Evolutionary conservation across 2,113 vertebrate genomes (phyloP).

Genomic region (Echinops telfairi): DNA sequence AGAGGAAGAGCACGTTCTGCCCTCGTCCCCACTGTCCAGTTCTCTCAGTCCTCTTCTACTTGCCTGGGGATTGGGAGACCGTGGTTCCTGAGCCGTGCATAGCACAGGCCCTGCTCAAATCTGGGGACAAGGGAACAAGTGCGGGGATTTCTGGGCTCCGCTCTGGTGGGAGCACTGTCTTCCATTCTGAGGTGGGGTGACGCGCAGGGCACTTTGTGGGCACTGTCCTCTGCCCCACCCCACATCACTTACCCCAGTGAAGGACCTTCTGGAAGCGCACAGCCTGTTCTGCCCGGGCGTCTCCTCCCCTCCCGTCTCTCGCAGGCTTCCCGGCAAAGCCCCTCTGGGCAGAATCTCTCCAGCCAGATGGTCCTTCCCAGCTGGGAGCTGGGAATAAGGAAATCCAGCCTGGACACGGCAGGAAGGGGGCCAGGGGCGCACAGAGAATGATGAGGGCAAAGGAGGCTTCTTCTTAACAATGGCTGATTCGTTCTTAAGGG

Average conservation of each 20-base stretch:
- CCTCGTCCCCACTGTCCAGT: not conserved
- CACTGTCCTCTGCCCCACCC: not conserved
- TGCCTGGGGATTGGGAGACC: accelerated
- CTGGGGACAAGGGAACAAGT: not conserved
- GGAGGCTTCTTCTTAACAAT: slow-evolving; percentile 57
- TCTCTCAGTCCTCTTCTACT: not conserved
- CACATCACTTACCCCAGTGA: not conserved
- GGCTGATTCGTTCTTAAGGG: slow-evolving; percentile 63
- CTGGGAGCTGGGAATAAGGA: slow-evolving; percentile 40
- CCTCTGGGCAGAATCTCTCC: not conserved
- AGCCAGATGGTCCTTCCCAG: slow-evolving; percentile 53
- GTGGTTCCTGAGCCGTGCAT: accelerated
- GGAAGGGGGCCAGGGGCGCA: slow-evolving; percentile 19
- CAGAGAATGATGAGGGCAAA: slow-evolving; percentile 61
- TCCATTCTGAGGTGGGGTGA: not conserved
- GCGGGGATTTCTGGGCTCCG: not conserved
- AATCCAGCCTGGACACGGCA: not conserved
- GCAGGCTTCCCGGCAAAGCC: not conserved
- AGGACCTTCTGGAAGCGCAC: not conserved
- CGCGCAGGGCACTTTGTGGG: no score
- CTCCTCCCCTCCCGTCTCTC: not conserved
- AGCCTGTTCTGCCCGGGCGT: accelerated
- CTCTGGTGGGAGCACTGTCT: not conserved
- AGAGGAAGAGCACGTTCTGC: not conserved
- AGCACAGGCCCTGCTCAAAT: accelerated